A percentile compares a stretch with the other conserved stretches of the same genome.
These are phyloP conservation scores for Seriola rivoliana DNA, from an alignment of 2,113 vertebrate species.

Conservation along the genomic window DNA sequence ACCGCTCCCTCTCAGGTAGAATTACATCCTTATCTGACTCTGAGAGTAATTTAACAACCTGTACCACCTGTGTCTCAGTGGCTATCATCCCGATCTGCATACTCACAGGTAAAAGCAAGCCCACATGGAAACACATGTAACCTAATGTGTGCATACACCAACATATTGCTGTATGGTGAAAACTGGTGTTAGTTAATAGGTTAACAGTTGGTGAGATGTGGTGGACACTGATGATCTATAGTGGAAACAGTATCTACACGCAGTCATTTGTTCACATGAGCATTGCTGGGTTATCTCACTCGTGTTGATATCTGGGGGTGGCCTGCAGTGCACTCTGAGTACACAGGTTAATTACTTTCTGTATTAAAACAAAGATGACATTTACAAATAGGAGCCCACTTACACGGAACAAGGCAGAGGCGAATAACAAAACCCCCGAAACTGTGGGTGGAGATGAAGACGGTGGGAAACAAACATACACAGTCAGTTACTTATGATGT, in stretches of 20 bases:
- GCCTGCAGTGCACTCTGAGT: neutral
- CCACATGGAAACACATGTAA: slow-evolving; percentile 25
- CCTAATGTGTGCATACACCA: neutral
- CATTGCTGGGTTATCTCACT: neutral
- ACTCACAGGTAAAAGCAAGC: neutral
- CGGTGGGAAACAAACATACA: slow-evolving; percentile 7
- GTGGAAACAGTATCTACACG: neutral
- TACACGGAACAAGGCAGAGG: slow-evolving; percentile 41
- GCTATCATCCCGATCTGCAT: slow-evolving; percentile 1
- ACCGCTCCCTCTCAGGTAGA: slow-evolving; percentile 27
- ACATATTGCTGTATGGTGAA: neutral
- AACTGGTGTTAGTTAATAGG: neutral
- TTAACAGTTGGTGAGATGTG: neutral
- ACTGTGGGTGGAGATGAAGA: slow-evolving; percentile 30
- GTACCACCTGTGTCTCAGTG: neutral
- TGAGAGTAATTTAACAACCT: slow-evolving; percentile 21
- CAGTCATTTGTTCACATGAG: neutral
- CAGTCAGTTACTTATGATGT: slow-evolving; percentile 16
- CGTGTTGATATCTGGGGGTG: slow-evolving; percentile 17
- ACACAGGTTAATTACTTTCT: slow-evolving; percentile 39
- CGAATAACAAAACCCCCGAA: slow-evolving; percentile 15
- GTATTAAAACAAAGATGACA: slow-evolving; percentile 57
- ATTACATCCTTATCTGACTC: slow-evolving; percentile 34
- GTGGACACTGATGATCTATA: neutral
- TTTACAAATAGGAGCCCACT: slow-evolving; percentile 40